phyloP scores from a whole-genome alignment of 2,888 invertebrate species.

The Thera obeliscata region DNA sequence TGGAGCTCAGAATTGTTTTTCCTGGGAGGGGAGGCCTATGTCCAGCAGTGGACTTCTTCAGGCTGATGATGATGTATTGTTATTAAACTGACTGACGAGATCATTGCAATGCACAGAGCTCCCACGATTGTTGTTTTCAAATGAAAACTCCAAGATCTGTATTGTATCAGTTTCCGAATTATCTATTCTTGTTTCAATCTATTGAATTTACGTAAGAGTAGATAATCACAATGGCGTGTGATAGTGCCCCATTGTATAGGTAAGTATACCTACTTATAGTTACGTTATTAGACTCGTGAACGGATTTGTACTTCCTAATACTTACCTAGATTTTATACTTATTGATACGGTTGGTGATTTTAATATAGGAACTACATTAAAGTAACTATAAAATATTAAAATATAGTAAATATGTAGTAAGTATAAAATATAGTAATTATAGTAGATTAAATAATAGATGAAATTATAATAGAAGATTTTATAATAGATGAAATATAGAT shows the following conservation, averaged over 20 bases:
- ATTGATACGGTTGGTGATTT: background rate
- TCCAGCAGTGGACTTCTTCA: no score
- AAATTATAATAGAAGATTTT: no score
- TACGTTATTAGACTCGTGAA: slow-evolving; percentile 3
- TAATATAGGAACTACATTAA: background rate
- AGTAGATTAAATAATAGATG: no score
- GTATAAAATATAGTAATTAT: no score
- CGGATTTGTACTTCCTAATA: background rate
- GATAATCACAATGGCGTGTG: slow-evolving; percentile 12
- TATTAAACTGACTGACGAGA: background rate
- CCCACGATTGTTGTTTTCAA: slow-evolving; percentile 1
- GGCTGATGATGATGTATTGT: no score
- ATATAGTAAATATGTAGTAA: no score
- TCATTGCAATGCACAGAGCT: background rate
- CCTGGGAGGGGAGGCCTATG: no score
- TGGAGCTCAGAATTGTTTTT: no score
- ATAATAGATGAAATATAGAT: no score
- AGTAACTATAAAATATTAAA: no score
- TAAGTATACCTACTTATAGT: background rate
- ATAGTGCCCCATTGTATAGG: slow-evolving; percentile 5
- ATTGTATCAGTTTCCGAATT: slow-evolving; percentile 9
- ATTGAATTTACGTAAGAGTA: slow-evolving; percentile 7
- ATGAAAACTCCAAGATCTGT: background rate
- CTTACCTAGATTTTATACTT: background rate
- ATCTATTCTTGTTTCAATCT: slow-evolving; percentile 9